Percentiles rank a stretch among this genome's conserved stretches.
These are phyloP conservation scores for Papilio aristodemus DNA, from an alignment of 1,140 invertebrate species.

Conservation along the genomic window DNA sequence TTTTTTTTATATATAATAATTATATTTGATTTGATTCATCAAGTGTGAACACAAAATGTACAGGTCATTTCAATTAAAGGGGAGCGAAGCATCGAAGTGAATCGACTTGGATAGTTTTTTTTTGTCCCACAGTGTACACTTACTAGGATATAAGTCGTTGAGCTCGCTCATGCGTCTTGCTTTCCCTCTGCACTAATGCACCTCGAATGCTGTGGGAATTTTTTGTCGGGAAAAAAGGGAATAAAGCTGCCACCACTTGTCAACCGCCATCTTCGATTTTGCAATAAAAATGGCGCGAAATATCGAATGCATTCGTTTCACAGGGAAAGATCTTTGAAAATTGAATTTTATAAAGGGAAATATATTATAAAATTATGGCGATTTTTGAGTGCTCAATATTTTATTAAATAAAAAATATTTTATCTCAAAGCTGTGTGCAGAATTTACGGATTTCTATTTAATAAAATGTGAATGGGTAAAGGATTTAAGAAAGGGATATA, in stretches of 20 bases:
- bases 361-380: neutral
- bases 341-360: neutral
- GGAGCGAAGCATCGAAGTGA: neutral
- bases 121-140: constrained; percentile 3
- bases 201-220: constrained; percentile 23
- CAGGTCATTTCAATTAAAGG: neutral
- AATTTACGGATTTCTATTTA: too few species aligned
- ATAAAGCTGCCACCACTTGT: constrained; percentile 17
- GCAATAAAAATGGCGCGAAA: constrained; percentile 1
- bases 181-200: constrained; percentile 5
- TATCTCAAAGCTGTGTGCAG: too few species aligned
- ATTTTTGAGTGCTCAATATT: too few species aligned
- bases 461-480: too few species aligned
- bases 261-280: constrained; percentile 11
- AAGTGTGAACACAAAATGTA: constrained; percentile 3
- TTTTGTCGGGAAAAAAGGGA: constrained; percentile 3
- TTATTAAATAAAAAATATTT: too few species aligned
- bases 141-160: constrained; percentile 12
- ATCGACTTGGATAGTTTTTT: constrained; percentile 1
- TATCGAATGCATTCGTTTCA: neutral
- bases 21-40: neutral
- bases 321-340: neutral
- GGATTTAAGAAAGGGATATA: too few species aligned
- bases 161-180: constrained; percentile 1
- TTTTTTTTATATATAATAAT: too few species aligned